phyloP scores from a whole-genome alignment of 2,888 invertebrate species.

The Phengaris arion region DNA sequence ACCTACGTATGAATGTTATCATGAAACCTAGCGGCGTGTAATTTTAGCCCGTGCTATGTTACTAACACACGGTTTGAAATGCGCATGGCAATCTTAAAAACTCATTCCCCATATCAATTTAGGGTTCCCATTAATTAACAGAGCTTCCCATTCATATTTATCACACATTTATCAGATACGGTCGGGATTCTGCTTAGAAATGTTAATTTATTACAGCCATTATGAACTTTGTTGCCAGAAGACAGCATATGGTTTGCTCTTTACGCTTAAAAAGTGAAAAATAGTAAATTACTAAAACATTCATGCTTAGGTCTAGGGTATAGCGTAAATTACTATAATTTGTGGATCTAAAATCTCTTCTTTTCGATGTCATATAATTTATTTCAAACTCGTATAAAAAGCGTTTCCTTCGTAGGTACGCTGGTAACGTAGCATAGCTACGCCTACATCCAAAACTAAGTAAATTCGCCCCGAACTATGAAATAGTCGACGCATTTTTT shows the following conservation, averaged over 20 bases:
- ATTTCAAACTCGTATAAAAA: neutral
- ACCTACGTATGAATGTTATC: neutral
- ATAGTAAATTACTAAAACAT: neutral
- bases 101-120: constrained; percentile 18
- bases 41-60: neutral
- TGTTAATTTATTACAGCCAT: constrained; percentile 15
- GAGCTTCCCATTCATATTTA: constrained; percentile 25
- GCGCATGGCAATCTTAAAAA: constrained; percentile 24
- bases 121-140: constrained; percentile 18
- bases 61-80: neutral
- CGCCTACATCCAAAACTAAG: neutral
- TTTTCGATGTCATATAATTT: neutral
- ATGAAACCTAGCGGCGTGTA: neutral
- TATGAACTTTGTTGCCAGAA: constrained; percentile 4
- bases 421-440: neutral
- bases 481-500: neutral
- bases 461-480: neutral
- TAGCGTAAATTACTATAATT: neutral
- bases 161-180: constrained; percentile 28
- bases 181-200: constrained; percentile 20
- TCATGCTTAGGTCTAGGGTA: neutral
- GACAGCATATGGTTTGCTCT: neutral
- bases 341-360: neutral
- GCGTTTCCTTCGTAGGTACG: neutral
- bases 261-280: neutral